phyloP scores from a whole-genome alignment of 2,888 invertebrate genomes.

The Mellilla xanthometata region DNA sequence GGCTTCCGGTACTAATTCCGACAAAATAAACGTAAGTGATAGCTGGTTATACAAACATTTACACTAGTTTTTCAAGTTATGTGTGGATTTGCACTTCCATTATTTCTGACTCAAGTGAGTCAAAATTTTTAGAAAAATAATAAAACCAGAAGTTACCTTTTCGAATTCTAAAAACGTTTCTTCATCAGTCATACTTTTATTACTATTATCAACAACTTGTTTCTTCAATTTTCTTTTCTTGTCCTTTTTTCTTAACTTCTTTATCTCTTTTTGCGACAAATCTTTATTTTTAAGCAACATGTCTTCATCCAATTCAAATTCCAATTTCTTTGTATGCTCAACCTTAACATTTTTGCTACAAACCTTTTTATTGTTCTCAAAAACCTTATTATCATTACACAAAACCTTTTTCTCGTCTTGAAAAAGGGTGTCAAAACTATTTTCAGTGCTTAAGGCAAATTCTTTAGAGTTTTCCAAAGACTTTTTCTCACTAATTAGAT shows the following conservation, averaged over 20 bases:
- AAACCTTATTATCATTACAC: conserved; percentile 2
- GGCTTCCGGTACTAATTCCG: too few relatives aligned
- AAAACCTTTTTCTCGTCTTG: too few relatives aligned
- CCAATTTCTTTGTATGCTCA: background rate
- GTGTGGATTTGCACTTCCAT: too few relatives aligned
- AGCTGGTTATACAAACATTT: too few relatives aligned
- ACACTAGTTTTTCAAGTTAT: too few relatives aligned
- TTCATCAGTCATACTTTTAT: background rate
- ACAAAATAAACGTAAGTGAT: too few relatives aligned
- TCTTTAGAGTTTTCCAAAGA: conserved; percentile 33
- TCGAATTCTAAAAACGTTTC: background rate
- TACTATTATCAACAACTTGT: background rate
- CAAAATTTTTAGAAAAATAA: too few relatives aligned
- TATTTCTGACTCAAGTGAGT: too few relatives aligned
- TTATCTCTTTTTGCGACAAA: background rate
- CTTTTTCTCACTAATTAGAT: conserved; percentile 8
- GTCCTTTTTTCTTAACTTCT: background rate
- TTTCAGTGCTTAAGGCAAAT: too few relatives aligned
- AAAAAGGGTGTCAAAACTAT: too few relatives aligned
- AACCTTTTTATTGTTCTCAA: too few relatives aligned
- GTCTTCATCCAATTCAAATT: background rate
- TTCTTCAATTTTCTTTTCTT: background rate
- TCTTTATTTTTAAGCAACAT: background rate
- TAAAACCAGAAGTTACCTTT: background rate
- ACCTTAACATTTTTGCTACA: background rate